These are phyloP conservation scores for Iguana delicatissima DNA, from an alignment of 2,797 vertebrate species.

Conservation along the genomic window DNA sequence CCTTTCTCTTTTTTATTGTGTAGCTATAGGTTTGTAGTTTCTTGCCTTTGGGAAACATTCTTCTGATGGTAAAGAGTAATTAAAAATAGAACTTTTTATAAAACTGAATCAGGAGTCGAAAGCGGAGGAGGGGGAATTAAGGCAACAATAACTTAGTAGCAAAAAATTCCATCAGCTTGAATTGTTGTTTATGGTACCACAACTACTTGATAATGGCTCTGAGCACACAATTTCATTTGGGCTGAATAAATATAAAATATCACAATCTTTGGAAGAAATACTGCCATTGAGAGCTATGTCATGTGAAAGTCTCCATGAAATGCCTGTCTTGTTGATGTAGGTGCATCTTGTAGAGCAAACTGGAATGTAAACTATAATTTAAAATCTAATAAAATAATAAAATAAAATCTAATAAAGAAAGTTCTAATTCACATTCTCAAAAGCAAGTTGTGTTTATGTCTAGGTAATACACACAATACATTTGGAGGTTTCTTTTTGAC, in stretches of 20 bases:
- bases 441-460: slow-evolving; percentile 15
- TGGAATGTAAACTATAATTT: slow-evolving; percentile 17
- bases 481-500: slow-evolving; percentile 11
- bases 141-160: neutral
- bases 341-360: slow-evolving; percentile 8
- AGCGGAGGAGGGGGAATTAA: neutral
- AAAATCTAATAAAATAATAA: neutral
- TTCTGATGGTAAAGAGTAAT: neutral
- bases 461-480: neutral
- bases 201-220: neutral
- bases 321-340: neutral
- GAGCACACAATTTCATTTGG: slow-evolving; percentile 1
- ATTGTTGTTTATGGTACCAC: neutral
- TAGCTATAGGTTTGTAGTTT: neutral
- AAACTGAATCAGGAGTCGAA: neutral
- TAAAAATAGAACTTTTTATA: slow-evolving; percentile 26
- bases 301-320: slow-evolving; percentile 11
- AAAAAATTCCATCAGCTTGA: neutral
- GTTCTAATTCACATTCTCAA: neutral
- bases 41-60: slow-evolving; percentile 19
- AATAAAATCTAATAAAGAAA: neutral
- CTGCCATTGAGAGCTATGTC: neutral
- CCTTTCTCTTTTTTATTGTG: neutral
- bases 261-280: neutral
- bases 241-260: neutral